Evolutionary conservation across 2,888 invertebrate species (phyloP).

Genomic region (Drosophila pegasa): DNA sequence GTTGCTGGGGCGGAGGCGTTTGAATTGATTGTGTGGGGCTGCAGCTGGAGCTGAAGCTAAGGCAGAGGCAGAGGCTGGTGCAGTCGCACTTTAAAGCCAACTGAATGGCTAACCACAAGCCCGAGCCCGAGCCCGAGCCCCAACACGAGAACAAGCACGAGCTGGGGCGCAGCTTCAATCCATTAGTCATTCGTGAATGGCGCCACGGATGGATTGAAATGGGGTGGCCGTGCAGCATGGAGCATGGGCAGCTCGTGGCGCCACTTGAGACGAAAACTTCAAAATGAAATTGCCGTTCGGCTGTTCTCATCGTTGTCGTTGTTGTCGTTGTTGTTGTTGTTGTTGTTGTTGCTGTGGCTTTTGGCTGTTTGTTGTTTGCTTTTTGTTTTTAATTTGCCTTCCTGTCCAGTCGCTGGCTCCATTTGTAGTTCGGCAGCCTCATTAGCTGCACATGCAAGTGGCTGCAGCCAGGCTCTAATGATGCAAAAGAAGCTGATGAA

Average conservation of each 20-base stretch:
- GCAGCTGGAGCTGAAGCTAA: too few relatives aligned
- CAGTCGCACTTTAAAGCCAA: slow-evolving; percentile 10
- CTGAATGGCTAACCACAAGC: slow-evolving; percentile 11
- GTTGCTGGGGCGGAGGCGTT: background rate
- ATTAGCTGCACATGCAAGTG: slow-evolving; percentile 42
- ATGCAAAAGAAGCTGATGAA: slow-evolving; percentile 71
- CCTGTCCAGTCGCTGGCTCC: slow-evolving; percentile 12
- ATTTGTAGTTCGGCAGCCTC: slow-evolving; percentile 40
- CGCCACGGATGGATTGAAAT: background rate
- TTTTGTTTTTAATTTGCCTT: slow-evolving; percentile 10
- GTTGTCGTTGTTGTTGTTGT: slow-evolving; percentile 16
- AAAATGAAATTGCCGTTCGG: slow-evolving; percentile 60
- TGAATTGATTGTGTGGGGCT: slow-evolving; percentile 19
- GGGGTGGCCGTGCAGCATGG: background rate
- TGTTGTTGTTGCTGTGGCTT: slow-evolving; percentile 40
- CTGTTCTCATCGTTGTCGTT: slow-evolving; percentile 17
- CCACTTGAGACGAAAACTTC: slow-evolving; percentile 66
- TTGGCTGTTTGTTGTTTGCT: slow-evolving; percentile 33
- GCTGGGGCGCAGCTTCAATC: slow-evolving; percentile 35
- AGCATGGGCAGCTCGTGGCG: slow-evolving; percentile 10
- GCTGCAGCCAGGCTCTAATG: slow-evolving; percentile 58
- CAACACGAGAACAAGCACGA: slow-evolving; percentile 5
- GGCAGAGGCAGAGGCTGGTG: background rate
- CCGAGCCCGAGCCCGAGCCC: background rate
- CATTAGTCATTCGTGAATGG: slow-evolving; percentile 56